phyloP scores from a whole-genome alignment of 2,113 vertebrate genomes.

The Verasper variegatus region DNA sequence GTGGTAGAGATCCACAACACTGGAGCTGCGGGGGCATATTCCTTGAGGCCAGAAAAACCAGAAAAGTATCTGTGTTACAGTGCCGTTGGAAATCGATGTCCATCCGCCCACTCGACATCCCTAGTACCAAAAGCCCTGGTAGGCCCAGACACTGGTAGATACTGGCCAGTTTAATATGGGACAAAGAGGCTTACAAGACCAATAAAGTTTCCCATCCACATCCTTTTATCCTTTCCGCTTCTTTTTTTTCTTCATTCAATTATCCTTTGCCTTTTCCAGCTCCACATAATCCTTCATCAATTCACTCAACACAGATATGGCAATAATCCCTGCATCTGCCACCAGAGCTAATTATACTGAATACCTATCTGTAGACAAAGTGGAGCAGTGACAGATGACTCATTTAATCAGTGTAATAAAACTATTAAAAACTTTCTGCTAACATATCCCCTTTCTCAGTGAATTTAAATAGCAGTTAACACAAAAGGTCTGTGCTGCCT shows the following conservation, averaged over 20 bases:
- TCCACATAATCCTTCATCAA: conserved; percentile 49
- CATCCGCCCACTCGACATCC: conserved; percentile 19
- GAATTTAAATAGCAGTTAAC: background rate
- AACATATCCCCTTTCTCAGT: background rate
- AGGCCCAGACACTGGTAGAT: conserved; percentile 22
- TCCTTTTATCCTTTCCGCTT: conserved; percentile 16
- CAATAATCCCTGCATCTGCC: conserved; percentile 45
- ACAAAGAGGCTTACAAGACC: conserved; percentile 44
- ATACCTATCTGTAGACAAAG: conserved; percentile 23
- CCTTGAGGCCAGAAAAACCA: conserved; percentile 35
- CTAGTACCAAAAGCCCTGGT: conserved; percentile 21
- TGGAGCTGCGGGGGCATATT: conserved; percentile 28
- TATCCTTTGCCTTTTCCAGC: conserved; percentile 25
- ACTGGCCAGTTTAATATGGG: conserved; percentile 22
- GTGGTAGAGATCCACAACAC: background rate
- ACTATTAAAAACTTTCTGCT: conserved; percentile 5
- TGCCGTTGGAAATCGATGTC: conserved; percentile 44
- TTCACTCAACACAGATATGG: conserved; percentile 38
- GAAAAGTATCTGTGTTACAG: conserved; percentile 36
- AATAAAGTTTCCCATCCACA: conserved; percentile 17
- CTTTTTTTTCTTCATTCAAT: conserved; percentile 29
- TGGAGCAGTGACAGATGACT: conserved; percentile 13
- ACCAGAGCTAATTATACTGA: conserved; percentile 34
- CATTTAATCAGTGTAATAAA: conserved; percentile 14
- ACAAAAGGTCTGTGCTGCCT: background rate